Percentiles rank a stretch among this genome's conserved stretches.
These are phyloP conservation scores for Epizoanthus rinbou DNA, from an alignment of 92 coral and sea anemone species.

Conservation along the genomic window DNA sequence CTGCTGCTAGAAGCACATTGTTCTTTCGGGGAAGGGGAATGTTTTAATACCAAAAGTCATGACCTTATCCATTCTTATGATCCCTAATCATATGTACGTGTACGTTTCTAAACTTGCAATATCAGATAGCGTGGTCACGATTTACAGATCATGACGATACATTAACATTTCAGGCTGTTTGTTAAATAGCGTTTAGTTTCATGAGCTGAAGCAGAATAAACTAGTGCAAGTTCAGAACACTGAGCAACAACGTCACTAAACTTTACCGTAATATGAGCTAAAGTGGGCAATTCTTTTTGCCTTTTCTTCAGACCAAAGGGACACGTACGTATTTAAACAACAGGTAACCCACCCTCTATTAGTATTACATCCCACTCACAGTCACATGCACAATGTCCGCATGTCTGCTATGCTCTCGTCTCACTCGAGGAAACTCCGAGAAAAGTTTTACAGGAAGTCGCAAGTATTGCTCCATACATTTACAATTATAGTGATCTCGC, in stretches of 20 bases:
- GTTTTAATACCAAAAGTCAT: conserved; percentile 9
- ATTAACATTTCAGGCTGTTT: neutral
- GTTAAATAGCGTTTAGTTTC: conserved; percentile 7
- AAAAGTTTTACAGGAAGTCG: conserved; percentile 23
- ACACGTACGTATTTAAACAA: neutral
- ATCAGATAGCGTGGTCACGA: conserved; percentile 43
- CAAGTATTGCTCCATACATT: conserved; percentile 1
- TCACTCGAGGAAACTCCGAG: conserved; percentile 26
- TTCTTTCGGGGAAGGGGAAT: neutral
- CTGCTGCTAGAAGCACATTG: neutral
- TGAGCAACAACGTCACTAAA: neutral
- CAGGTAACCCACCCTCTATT: neutral
- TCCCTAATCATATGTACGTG: conserved; percentile 32
- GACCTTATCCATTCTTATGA: conserved; percentile 14
- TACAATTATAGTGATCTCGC: neutral
- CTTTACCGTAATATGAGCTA: neutral
- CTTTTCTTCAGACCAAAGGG: neutral
- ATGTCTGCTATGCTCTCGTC: neutral
- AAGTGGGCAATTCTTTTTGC: neutral
- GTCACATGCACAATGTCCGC: conserved; percentile 16
- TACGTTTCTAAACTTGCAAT: neutral
- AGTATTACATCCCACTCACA: conserved; percentile 2
- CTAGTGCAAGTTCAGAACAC: neutral
- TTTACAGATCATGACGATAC: conserved; percentile 2
- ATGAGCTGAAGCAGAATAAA: conserved; percentile 14